phyloP scores from a whole-genome alignment of 2,113 vertebrate species.

The Sphyrna mokarran region DNA sequence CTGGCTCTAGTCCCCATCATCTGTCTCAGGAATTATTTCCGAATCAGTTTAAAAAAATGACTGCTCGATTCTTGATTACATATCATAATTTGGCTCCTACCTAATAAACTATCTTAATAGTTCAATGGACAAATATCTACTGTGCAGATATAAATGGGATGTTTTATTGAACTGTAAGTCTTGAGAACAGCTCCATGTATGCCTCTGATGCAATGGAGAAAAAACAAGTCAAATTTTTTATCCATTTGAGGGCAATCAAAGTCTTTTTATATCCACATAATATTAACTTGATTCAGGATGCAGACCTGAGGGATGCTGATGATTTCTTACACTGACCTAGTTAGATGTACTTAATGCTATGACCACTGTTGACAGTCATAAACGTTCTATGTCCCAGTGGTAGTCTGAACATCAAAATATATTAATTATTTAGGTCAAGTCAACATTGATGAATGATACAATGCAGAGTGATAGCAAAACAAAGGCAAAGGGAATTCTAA shows the following conservation, averaged over 20 bases:
- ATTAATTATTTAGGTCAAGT: slow-evolving; percentile 19
- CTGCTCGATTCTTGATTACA: not conserved
- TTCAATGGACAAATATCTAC: not conserved
- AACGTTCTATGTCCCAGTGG: not conserved
- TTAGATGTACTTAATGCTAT: not conserved
- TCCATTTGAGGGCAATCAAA: not conserved
- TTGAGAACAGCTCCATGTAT: not conserved
- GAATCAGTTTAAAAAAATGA: not conserved
- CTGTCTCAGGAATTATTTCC: not conserved
- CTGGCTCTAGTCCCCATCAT: too few relatives aligned
- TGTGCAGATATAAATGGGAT: not conserved
- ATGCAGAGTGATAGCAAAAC: not conserved
- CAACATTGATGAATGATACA: not conserved
- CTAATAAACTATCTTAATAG: not conserved
- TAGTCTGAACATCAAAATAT: not conserved
- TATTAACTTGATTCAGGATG: not conserved
- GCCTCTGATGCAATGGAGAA: not conserved
- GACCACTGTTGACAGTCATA: not conserved
- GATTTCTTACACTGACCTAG: not conserved
- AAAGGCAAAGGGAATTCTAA: not conserved
- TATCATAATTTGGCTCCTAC: not conserved
- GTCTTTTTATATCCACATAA: not conserved
- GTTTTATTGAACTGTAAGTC: not conserved
- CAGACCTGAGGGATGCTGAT: not conserved
- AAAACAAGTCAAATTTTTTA: not conserved